These are phyloP conservation scores for Meloidogyne hapla DNA, from an alignment of 1,140 invertebrate species.

Conservation along the genomic window DNA sequence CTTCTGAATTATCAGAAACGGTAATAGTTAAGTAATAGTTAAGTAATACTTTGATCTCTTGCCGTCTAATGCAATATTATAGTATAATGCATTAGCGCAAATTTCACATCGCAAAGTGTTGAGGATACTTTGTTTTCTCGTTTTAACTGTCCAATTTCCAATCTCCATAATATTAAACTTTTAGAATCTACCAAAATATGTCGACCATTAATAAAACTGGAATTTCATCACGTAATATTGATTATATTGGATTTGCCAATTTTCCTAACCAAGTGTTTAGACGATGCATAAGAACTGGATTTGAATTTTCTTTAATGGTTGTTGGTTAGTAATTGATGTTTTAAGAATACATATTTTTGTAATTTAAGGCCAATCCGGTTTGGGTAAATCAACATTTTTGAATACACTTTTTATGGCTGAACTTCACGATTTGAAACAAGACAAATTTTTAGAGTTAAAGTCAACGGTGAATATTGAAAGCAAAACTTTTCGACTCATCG, in stretches of 20 bases:
- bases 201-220: no score
- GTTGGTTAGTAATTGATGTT: constrained; percentile 76
- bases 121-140: no score
- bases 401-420: constrained; percentile 96
- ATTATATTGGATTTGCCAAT: background rate
- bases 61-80: no score
- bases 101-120: no score
- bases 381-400: constrained; percentile 95
- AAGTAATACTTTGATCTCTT: no score
- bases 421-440: constrained; percentile 71
- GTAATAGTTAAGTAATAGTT: no score
- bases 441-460: background rate
- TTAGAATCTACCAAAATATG: no score
- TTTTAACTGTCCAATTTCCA: no score
- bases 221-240: background rate
- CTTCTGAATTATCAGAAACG: no score
- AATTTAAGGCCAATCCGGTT: constrained; percentile 78
- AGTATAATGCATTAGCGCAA: no score
- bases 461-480: constrained; percentile 79
- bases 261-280: constrained; percentile 75
- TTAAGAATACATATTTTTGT: background rate
- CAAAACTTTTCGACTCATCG: constrained; percentile 83
- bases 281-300: constrained; percentile 96
- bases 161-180: no score
- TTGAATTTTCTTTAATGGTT: constrained; percentile 98